Percentiles rank a stretch among this genome's conserved stretches.
Evolutionary conservation across 2,797 vertebrate genomes (phyloP).

Genomic region (Kryptolebias ocellatus): DNA sequence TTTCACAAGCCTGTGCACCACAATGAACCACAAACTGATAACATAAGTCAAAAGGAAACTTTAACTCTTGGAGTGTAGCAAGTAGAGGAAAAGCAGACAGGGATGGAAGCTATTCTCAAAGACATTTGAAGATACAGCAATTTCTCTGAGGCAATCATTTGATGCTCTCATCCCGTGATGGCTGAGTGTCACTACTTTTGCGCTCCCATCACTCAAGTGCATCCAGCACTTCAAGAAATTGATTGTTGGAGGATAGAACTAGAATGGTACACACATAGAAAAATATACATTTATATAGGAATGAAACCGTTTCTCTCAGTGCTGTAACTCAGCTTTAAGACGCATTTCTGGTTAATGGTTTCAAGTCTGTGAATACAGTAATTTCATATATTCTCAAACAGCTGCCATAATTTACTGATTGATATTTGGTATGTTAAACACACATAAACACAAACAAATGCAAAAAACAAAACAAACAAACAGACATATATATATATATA

Average conservation of each 20-base stretch:
- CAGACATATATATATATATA: too few relatives aligned
- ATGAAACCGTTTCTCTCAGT: constrained; percentile 46
- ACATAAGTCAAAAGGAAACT: constrained; percentile 73
- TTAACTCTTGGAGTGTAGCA: constrained; percentile 59
- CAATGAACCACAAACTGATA: constrained; percentile 73
- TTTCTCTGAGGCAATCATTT: constrained; percentile 77
- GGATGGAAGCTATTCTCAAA: constrained; percentile 72
- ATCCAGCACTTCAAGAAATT: constrained; percentile 71
- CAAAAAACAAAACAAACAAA: neutral
- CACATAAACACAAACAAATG: neutral
- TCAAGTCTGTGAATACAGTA: constrained; percentile 12
- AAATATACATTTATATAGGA: constrained; percentile 49
- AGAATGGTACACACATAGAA: constrained; percentile 60
- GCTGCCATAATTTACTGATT: constrained; percentile 16
- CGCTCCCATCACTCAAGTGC: constrained; percentile 74
- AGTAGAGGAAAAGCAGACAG: constrained; percentile 51
- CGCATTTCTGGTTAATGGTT: constrained; percentile 25
- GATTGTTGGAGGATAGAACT: constrained; percentile 69
- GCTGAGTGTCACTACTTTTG: constrained; percentile 73
- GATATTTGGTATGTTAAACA: neutral
- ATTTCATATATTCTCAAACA: constrained; percentile 4
- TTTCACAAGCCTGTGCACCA: constrained; percentile 70
- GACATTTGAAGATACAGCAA: constrained; percentile 76
- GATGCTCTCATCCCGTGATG: constrained; percentile 73
- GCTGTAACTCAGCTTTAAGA: constrained; percentile 20